Conservation (phyloP, 2,797 vertebrate species). For the Microhierax caerulescens region DNA sequence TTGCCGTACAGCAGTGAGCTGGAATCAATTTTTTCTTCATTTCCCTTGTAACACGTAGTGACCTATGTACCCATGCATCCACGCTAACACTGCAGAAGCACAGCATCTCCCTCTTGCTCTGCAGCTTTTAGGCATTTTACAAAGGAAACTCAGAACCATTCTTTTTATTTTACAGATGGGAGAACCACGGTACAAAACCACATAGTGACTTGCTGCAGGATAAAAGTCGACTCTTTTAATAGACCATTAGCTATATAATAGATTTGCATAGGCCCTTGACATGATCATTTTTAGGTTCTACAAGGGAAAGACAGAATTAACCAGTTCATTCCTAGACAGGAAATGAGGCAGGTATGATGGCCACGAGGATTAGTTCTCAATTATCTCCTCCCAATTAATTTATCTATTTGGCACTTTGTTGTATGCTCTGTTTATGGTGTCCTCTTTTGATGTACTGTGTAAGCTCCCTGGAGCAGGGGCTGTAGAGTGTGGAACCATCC, state of each 20-base stretch:
- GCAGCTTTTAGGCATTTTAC: neutral
- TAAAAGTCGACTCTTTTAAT: neutral
- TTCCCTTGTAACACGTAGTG: neutral
- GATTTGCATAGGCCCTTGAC: neutral
- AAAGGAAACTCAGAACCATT: neutral
- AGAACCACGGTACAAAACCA: neutral
- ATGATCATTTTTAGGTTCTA: neutral
- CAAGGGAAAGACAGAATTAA: neutral
- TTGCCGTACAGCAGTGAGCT: neutral
- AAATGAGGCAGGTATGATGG: neutral
- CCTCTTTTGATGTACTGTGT: neutral
- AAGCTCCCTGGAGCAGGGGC: neutral
- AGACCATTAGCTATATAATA: neutral
- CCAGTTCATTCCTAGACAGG: neutral
- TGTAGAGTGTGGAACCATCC: neutral
- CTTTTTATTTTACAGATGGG: neutral
- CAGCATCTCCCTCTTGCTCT: neutral
- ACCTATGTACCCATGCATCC: fast-evolving
- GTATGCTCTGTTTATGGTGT: neutral
- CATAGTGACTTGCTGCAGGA: neutral
- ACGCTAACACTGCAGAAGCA: neutral
- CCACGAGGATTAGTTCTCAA: neutral
- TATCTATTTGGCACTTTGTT: neutral
- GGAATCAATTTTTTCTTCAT: neutral
- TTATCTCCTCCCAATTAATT: neutral